Conservation (phyloP, 1,140 invertebrate species). For the Drosophila murphyi region DNA sequence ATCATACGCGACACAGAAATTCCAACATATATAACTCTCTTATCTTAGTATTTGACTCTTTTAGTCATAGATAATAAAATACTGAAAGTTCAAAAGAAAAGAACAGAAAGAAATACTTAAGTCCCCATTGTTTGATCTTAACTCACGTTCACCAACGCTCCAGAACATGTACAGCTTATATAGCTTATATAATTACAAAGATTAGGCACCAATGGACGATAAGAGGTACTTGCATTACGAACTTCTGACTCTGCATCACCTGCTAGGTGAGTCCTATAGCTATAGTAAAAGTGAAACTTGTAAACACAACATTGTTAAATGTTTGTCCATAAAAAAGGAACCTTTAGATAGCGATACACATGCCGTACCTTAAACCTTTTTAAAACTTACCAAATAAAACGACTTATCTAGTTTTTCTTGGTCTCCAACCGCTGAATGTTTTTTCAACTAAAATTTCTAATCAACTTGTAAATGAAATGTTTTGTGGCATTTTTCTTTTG, state of each 20-base stretch:
- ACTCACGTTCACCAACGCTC: background rate
- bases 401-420: background rate
- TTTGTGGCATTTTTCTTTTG: background rate
- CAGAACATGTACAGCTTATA: background rate
- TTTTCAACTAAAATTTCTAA: background rate
- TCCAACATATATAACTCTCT: too few relatives aligned
- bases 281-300: too few relatives aligned
- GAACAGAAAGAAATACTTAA: too few relatives aligned
- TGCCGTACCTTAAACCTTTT: background rate
- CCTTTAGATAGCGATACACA: background rate
- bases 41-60: too few relatives aligned
- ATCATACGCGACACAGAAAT: too few relatives aligned
- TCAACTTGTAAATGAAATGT: background rate
- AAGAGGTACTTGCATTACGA: constrained; percentile 36
- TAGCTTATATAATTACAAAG: constrained; percentile 12
- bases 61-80: too few relatives aligned
- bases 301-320: background rate
- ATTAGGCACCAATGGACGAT: constrained; percentile 22
- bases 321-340: background rate
- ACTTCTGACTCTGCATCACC: background rate
- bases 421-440: background rate
- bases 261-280: background rate
- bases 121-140: background rate
- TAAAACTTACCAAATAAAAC: background rate
- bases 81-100: too few relatives aligned